A percentile compares a stretch with the other conserved stretches of the same genome.
These are phyloP conservation scores for Amblyjoppa fuscipennis DNA, from an alignment of 2,888 invertebrate genomes.

Conservation along the genomic window DNA sequence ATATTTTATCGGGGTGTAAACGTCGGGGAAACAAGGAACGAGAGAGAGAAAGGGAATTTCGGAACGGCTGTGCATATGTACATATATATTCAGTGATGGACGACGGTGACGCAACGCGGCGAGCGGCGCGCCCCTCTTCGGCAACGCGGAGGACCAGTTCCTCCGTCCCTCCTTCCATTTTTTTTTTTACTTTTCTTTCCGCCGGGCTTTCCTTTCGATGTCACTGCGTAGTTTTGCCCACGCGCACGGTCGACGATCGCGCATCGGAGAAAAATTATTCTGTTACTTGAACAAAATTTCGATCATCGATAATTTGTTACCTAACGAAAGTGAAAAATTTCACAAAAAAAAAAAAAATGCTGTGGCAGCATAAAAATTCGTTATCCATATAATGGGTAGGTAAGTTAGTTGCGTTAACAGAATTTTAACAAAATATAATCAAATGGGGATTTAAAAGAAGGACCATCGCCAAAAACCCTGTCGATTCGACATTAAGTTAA, in stretches of 20 bases:
- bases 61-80: slow-evolving; percentile 70
- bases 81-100: slow-evolving; percentile 73
- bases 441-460: background rate
- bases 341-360: background rate
- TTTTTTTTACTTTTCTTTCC: background rate
- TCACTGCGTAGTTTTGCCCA: background rate
- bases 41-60: slow-evolving; percentile 71
- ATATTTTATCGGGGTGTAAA: background rate
- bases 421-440: too few species aligned
- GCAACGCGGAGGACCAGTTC: background rate
- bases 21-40: slow-evolving; percentile 62
- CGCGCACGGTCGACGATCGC: background rate
- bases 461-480: background rate
- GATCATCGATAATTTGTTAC: background rate
- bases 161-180: background rate
- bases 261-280: background rate
- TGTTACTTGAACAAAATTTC: background rate
- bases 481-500: too few species aligned
- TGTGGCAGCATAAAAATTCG: background rate
- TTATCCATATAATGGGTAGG: background rate
- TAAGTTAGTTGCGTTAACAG: too few species aligned
- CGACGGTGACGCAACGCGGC: slow-evolving; percentile 74
- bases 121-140: slow-evolving; percentile 44
- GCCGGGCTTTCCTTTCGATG: background rate
- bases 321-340: background rate